Conservation (phyloP, 2,888 invertebrate genomes). For the Ormyrus rosae region DNA sequence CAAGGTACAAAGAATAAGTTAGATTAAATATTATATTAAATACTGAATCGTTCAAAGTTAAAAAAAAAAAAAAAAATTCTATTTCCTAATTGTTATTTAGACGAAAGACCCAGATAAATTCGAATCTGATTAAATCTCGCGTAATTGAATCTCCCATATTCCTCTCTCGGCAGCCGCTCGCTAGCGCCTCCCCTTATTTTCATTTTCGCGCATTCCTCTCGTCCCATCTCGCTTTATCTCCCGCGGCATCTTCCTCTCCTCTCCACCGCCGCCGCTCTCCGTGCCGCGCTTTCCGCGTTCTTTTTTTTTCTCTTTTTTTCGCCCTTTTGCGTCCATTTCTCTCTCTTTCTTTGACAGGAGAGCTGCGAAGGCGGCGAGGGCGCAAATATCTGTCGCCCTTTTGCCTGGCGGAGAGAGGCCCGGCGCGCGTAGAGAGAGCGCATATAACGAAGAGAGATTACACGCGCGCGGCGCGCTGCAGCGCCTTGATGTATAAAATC, state of each 20-base stretch:
- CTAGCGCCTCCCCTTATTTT: neutral
- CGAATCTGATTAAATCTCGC: too few relatives aligned
- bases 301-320: neutral
- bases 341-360: slow-evolving; percentile 23
- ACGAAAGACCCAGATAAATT: too few relatives aligned
- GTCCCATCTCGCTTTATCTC: neutral
- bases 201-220: neutral
- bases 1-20: too few relatives aligned
- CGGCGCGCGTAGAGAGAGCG: neutral
- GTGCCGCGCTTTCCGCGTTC: too few relatives aligned
- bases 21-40: too few relatives aligned
- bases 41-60: too few relatives aligned
- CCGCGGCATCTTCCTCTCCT: neutral
- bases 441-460: slow-evolving; percentile 45
- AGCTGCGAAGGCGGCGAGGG: neutral
- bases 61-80: too few relatives aligned
- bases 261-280: neutral
- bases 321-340: slow-evolving; percentile 10
- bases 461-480: neutral
- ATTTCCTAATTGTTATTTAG: too few relatives aligned
- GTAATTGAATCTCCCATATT: too few relatives aligned
- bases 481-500: slow-evolving; percentile 31
- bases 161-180: too few relatives aligned
- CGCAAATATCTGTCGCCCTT: slow-evolving; percentile 20
- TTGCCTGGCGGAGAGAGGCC: neutral